Evolutionary conservation across 2,888 invertebrate species (phyloP).

Genomic region (Nasonia oneida): DNA sequence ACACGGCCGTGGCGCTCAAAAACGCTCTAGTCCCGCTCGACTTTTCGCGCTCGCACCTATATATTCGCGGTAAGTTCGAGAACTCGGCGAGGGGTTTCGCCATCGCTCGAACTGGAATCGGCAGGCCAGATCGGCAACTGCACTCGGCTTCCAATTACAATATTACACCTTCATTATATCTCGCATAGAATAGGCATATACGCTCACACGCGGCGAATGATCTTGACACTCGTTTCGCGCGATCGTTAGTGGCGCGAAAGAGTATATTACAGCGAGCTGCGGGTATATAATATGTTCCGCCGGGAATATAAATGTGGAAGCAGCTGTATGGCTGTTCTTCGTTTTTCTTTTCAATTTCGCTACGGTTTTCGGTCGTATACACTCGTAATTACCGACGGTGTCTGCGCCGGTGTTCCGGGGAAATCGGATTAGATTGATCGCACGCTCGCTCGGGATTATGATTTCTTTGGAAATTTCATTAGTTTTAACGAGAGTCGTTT

Average conservation of each 20-base stretch:
- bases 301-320: constrained; percentile 6
- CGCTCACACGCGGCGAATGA: constrained; percentile 26
- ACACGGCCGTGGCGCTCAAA: not conserved
- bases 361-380: not conserved
- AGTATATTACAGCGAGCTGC: not conserved
- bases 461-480: not conserved
- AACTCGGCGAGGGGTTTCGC: constrained; percentile 48
- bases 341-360: constrained; percentile 4
- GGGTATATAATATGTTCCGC: constrained; percentile 8
- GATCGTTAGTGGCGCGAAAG: not conserved
- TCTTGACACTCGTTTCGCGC: constrained; percentile 46
- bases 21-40: not conserved
- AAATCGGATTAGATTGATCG: constrained; percentile 11
- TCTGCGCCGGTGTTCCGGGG: not conserved
- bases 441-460: not conserved
- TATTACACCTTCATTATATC: constrained; percentile 49
- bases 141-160: constrained; percentile 41
- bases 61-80: constrained; percentile 21
- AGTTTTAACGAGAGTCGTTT: not conserved
- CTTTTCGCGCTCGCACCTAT: constrained; percentile 8
- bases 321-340: not conserved
- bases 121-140: not conserved
- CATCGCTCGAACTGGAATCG: constrained; percentile 30
- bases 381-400: not conserved
- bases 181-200: not conserved